Evolutionary conservation across 1,140 invertebrate species (phyloP).

Genomic region (Psilanteris sp.): DNA sequence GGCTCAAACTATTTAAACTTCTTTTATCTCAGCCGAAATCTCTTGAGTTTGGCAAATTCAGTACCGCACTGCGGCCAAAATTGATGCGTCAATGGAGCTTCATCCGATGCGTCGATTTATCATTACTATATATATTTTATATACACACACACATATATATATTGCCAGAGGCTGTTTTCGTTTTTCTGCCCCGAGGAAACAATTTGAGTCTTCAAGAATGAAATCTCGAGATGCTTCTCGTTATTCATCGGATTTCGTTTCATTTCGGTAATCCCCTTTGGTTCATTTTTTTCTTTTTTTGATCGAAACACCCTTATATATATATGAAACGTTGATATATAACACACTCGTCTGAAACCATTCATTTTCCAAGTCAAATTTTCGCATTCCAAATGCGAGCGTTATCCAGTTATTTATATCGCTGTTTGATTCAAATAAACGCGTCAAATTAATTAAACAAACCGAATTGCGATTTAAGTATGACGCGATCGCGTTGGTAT

Average conservation of each 20-base stretch:
- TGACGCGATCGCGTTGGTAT: no score
- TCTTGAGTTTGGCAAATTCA: conserved; percentile 48
- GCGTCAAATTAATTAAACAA: no score
- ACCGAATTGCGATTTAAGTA: no score
- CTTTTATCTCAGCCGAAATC: conserved; percentile 50
- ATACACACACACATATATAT: no score
- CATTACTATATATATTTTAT: conserved; percentile 1
- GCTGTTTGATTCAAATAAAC: no score
- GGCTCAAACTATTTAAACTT: conserved; percentile 36
- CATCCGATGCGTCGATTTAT: conserved; percentile 24
- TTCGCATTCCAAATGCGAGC: no score
- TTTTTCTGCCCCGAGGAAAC: conserved; percentile 2
- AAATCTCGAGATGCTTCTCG: conserved; percentile 2
- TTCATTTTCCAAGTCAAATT: no score
- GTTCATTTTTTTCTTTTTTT: no score
- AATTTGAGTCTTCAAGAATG: conserved; percentile 17
- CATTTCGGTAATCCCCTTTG: background rate
- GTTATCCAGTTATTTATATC: no score
- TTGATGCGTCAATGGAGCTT: conserved; percentile 20
- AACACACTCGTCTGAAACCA: no score
- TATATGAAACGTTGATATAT: no score
- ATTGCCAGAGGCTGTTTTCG: conserved; percentile 17
- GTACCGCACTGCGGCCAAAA: conserved; percentile 38
- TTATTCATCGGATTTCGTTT: conserved; percentile 4
- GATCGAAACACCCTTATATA: no score